Evolutionary conservation across 2,113 vertebrate species (phyloP).

Genomic region (Polypterus bichir): DNA sequence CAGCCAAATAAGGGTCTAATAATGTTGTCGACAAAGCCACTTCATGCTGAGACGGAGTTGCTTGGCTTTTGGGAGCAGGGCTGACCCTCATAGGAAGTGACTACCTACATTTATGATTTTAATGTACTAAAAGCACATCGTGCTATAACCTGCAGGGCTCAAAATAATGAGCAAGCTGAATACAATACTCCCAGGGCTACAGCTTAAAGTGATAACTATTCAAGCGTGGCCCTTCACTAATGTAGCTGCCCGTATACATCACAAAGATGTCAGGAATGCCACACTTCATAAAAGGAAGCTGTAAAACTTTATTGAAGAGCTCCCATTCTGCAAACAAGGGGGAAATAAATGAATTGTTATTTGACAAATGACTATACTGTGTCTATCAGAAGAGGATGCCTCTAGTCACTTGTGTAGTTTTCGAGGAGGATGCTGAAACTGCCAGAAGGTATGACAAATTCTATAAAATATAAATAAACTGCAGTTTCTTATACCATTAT

Average conservation of each 20-base stretch:
- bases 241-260: conserved; percentile 37
- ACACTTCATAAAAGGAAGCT: conserved; percentile 32
- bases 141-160: conserved; percentile 39
- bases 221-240: conserved; percentile 38
- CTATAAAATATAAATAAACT: too few species aligned
- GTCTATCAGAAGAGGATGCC: too few species aligned
- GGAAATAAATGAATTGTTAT: conserved; percentile 22
- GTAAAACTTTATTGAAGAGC: conserved; percentile 40
- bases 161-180: conserved; percentile 38
- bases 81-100: conserved; percentile 33
- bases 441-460: too few species aligned
- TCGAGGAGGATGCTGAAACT: too few species aligned
- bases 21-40: neutral
- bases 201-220: conserved; percentile 40
- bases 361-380: conserved; percentile 3
- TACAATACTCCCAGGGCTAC: conserved; percentile 35
- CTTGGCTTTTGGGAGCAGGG: conserved; percentile 19
- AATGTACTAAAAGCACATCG: conserved; percentile 34
- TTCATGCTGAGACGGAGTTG: neutral
- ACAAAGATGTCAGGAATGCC: conserved; percentile 44
- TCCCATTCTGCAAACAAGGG: conserved; percentile 24
- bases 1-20: neutral
- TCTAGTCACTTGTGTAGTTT: too few species aligned
- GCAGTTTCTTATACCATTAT: too few species aligned
- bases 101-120: conserved; percentile 27